Percentiles rank a stretch among this genome's conserved stretches.
Conservation (phyloP, 2,113 vertebrate species). For the Sphyrna mokarran region DNA sequence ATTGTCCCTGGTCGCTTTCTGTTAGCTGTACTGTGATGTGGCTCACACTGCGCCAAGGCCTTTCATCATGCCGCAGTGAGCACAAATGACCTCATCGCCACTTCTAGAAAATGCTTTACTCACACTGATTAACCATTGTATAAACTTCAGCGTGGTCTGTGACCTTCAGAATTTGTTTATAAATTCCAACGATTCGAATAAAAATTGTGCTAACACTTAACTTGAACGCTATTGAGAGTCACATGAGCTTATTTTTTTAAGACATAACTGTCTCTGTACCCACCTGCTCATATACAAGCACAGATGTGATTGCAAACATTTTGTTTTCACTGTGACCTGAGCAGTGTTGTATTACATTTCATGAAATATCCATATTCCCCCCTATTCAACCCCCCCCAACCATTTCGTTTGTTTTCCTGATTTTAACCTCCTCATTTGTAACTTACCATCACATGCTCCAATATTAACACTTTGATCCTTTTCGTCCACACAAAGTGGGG, state of each 20-base stretch:
- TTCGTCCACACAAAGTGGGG: slow-evolving; percentile 27
- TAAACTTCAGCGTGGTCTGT: slow-evolving; percentile 50
- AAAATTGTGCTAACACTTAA: slow-evolving; percentile 44
- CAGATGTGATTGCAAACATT: background rate
- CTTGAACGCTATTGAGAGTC: background rate
- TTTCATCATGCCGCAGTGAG: slow-evolving; percentile 3
- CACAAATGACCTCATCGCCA: background rate
- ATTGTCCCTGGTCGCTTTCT: background rate
- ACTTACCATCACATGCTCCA: slow-evolving; percentile 40
- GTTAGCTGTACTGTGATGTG: background rate
- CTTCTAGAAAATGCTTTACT: slow-evolving; percentile 38
- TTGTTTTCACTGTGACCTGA: background rate
- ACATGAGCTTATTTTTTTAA: background rate
- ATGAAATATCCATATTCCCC: slow-evolving; percentile 37
- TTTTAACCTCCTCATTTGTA: slow-evolving; percentile 47
- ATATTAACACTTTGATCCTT: slow-evolving; percentile 47
- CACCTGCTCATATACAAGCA: background rate
- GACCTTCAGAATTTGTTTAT: slow-evolving; percentile 42
- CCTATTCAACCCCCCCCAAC: slow-evolving; percentile 37
- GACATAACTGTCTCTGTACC: background rate
- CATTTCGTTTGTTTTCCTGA: slow-evolving; percentile 41
- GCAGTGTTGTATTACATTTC: background rate
- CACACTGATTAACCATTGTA: slow-evolving; percentile 55
- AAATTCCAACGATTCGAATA: slow-evolving; percentile 51
- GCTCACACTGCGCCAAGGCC: background rate